These are phyloP conservation scores for Chiroxiphia lanceolata DNA, from an alignment of 2,797 vertebrate species.

Conservation along the genomic window DNA sequence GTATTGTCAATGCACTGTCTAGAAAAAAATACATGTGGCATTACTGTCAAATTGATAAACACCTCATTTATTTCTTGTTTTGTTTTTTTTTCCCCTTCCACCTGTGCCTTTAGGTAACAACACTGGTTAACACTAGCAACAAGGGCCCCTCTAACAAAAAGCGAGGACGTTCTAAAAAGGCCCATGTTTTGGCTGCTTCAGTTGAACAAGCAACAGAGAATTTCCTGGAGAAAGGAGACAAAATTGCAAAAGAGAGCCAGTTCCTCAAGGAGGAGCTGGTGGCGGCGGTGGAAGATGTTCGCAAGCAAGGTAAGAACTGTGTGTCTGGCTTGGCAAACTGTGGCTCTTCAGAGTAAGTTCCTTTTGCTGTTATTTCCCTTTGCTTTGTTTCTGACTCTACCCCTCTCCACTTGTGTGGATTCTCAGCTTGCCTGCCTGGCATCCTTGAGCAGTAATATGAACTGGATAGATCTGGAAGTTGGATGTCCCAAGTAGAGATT, in stretches of 20 bases:
- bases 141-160: constrained; percentile 99
- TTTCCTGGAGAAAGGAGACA: constrained; percentile 97
- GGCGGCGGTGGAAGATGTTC: constrained; percentile 97
- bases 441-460: background rate
- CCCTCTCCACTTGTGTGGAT: accelerated
- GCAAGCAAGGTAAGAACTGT: constrained; percentile 90
- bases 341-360: background rate
- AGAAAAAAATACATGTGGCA: background rate
- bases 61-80: background rate
- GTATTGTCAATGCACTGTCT: background rate
- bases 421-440: background rate
- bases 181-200: constrained; percentile 95
- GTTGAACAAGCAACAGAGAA: constrained; percentile 97
- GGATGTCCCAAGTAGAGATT: background rate
- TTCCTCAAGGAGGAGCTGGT: constrained; percentile 96
- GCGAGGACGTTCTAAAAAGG: constrained; percentile 98
- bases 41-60: background rate
- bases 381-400: background rate
- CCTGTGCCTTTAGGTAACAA: constrained; percentile 85
- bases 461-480: background rate
- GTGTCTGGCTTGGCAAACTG: background rate
- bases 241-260: constrained; percentile 97
- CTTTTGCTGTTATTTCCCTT: background rate
- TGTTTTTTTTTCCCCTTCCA: background rate
- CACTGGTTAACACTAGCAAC: constrained; percentile 96